Evolutionary conservation across 1,140 invertebrate genomes (phyloP).

Genomic region (Steinernema feltiae): DNA sequence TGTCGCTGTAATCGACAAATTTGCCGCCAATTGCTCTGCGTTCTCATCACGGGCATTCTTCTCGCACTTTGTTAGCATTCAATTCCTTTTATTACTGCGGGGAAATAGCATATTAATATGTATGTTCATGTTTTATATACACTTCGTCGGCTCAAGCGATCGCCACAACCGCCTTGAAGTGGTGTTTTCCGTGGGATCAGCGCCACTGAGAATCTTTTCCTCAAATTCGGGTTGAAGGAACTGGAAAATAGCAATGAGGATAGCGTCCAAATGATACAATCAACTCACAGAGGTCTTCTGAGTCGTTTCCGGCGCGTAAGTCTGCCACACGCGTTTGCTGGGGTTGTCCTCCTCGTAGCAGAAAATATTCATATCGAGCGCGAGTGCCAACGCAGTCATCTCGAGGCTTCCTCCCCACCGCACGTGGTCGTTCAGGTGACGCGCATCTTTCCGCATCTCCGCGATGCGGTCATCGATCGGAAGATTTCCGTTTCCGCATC

Average conservation of each 20-base stretch:
- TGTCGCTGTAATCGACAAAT: too few species aligned
- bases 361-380: neutral
- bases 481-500: neutral
- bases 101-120: too few species aligned
- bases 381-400: neutral
- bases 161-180: slow-evolving; percentile 3
- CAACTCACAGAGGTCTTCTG: neutral
- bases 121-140: too few species aligned
- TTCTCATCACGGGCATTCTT: too few species aligned
- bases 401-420: neutral
- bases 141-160: too few species aligned
- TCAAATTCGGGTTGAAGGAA: neutral
- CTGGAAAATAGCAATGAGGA: neutral
- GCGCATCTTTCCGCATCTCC: neutral
- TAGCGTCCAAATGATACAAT: neutral
- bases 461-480: neutral
- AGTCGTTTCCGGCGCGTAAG: neutral
- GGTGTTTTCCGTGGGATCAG: slow-evolving; percentile 4
- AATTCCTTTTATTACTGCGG: too few species aligned
- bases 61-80: too few species aligned
- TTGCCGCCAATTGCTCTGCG: too few species aligned
- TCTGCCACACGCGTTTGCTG: neutral
- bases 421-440: neutral
- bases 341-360: slow-evolving; percentile 4
- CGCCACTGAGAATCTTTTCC: neutral